phyloP scores from a whole-genome alignment of 2,888 invertebrate genomes.

The Nephrotoma appendiculata region DNA sequence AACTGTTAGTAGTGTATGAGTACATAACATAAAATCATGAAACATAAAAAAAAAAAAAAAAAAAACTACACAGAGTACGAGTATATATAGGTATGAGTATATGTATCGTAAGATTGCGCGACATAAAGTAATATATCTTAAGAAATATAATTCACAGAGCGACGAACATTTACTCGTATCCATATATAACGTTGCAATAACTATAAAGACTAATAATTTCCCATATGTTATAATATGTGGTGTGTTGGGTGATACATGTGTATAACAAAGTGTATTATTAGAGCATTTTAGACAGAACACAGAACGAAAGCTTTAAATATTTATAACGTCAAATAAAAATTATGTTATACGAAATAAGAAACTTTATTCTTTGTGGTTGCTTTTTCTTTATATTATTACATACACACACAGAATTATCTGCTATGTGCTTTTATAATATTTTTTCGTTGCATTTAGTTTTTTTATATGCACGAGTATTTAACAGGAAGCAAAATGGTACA shows the following conservation, averaged over 20 bases:
- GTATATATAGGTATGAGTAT: background rate
- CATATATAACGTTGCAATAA: background rate
- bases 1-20: background rate
- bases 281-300: background rate
- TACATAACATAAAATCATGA: background rate
- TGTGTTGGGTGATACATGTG: background rate
- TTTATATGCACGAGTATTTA: background rate
- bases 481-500: background rate
- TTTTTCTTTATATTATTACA: background rate
- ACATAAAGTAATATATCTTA: background rate
- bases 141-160: background rate
- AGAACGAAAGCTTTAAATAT: background rate
- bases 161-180: background rate
- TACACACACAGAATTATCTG: background rate
- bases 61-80: background rate
- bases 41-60: background rate
- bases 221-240: background rate
- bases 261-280: background rate
- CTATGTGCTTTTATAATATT: background rate
- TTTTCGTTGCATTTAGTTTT: background rate
- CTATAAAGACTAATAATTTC: background rate
- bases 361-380: background rate
- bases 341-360: background rate
- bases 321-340: background rate
- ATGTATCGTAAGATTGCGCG: background rate